Conservation (phyloP, 2,888 invertebrate species). For the Augochlorella aurata region DNA sequence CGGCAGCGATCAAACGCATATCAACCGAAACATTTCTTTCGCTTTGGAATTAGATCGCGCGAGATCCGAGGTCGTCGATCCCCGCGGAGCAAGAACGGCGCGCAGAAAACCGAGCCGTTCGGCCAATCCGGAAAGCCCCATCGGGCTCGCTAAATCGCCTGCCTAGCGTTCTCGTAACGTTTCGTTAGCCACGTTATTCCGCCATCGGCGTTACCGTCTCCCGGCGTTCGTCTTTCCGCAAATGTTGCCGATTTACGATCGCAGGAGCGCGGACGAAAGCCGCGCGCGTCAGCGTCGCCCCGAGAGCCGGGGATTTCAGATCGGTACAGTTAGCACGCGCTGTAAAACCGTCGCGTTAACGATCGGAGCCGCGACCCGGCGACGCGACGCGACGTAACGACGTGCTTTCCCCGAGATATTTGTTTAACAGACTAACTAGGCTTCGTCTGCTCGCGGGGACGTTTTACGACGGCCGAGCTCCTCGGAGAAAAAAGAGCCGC, state of each 20-base stretch:
- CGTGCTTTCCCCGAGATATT: conserved; percentile 52
- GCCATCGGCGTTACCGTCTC: background rate
- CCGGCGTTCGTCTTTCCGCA: conserved; percentile 21
- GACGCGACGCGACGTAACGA: conserved; percentile 49
- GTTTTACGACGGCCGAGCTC: too few relatives aligned
- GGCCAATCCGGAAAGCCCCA: background rate
- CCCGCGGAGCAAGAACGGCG: background rate
- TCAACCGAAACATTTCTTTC: too few relatives aligned
- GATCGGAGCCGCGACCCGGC: conserved; percentile 42
- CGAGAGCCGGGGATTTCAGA: conserved; percentile 39
- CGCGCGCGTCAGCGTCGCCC: conserved; percentile 24
- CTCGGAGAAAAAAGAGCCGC: too few relatives aligned
- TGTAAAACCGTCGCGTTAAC: conserved; percentile 61
- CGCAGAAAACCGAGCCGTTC: background rate
- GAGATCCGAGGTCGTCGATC: background rate
- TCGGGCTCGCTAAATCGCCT: conserved; percentile 1
- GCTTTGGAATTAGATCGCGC: too few relatives aligned
- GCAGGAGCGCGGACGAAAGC: conserved; percentile 33
- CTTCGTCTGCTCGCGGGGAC: too few relatives aligned
- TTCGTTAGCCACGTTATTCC: conserved; percentile 10
- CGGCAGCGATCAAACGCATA: too few relatives aligned
- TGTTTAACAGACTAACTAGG: background rate
- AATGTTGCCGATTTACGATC: conserved; percentile 52
- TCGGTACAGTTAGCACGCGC: conserved; percentile 50
- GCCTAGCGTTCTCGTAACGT: conserved; percentile 12